Evolutionary conservation across 2,797 vertebrate genomes (phyloP), one percentile per base, ranked within the genome.

Genomic region (Erpetoichthys calabaricus): DNA sequence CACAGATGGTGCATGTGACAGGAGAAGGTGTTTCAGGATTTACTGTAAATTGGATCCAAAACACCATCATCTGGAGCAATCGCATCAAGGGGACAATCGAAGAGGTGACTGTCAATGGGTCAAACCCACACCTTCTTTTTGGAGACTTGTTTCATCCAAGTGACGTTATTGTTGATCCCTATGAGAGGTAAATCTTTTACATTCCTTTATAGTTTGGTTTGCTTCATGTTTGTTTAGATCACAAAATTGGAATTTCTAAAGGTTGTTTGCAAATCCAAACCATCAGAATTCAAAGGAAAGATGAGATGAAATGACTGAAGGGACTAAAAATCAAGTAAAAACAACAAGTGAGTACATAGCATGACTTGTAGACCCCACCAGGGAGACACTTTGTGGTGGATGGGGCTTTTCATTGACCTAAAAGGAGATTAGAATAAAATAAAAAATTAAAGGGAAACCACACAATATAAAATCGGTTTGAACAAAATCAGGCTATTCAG

Each of bases 1-100:
- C 72, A 5, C 77, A 97, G 94, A 90, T 75, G 72, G 62, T 96
- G 3, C 77, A 80, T 57, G 82, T 80, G 45, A 70, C 81, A 65
- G 83, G 85, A 64, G 86, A 85, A 82, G 85, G 84, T 57, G 73
- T 91, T 64, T 86, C 89, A 3, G 91, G 88, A 56, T 84, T 98
- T 63, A 85, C 88, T 64, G 80, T 98, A 70, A 87, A 97, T 70
- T 97, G 93, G 91, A 75, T 92, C 71, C 80, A 82, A 68, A 85
- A 83, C 63, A 63, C 69, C 6, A 63, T 96, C 45, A 82, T 90
- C 55, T 94, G 92, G 90, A 84, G 84, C 62, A 87, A 85, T 58
- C 75, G 65, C 47, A 77, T 84, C 65, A 87, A 85, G 65, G 89
- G 91, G 72, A 85, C 75, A 55, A 86, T 98, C 70, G 88, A 86